Evolutionary conservation across 2,888 invertebrate genomes (phyloP).

Genomic region (Eristalis pertinax): DNA sequence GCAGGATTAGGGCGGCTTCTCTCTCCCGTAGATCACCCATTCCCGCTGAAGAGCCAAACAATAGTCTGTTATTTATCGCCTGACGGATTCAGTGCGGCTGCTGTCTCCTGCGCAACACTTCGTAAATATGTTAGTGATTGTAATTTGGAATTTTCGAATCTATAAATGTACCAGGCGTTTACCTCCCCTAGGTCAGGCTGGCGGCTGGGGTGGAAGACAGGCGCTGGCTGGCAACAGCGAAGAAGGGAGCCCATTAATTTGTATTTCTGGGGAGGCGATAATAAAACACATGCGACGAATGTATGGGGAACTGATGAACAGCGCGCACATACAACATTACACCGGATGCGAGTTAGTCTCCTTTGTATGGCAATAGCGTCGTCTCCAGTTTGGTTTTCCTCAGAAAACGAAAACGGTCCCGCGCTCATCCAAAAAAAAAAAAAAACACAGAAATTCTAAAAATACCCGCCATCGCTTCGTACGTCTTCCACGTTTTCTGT

Average conservation of each 20-base stretch:
- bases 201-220: too few relatives aligned
- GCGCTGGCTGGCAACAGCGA: conserved; percentile 22
- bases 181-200: conserved; percentile 57
- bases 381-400: conserved; percentile 59
- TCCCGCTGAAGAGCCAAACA: conserved; percentile 41
- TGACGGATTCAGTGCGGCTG: conserved; percentile 59
- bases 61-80: conserved; percentile 64
- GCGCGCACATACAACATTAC: conserved; percentile 16
- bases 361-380: conserved; percentile 36
- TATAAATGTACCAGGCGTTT: conserved; percentile 61
- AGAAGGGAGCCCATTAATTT: conserved; percentile 59
- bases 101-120: conserved; percentile 41
- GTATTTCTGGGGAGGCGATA: conserved; percentile 52
- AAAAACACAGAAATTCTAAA: conserved; percentile 22
- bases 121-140: conserved; percentile 65
- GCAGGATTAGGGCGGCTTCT: conserved; percentile 40
- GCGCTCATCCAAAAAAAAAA: background rate
- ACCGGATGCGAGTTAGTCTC: conserved; percentile 67
- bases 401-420: conserved; percentile 53
- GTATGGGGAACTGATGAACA: conserved; percentile 39
- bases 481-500: background rate
- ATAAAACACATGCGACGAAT: conserved; percentile 35
- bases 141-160: conserved; percentile 57
- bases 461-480: conserved; percentile 39
- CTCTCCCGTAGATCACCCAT: conserved; percentile 11